A percentile compares a stretch with the other conserved stretches of the same genome.
These are phyloP conservation scores for Nesoenas mayeri DNA, from an alignment of 2,113 vertebrate species.

Conservation along the genomic window DNA sequence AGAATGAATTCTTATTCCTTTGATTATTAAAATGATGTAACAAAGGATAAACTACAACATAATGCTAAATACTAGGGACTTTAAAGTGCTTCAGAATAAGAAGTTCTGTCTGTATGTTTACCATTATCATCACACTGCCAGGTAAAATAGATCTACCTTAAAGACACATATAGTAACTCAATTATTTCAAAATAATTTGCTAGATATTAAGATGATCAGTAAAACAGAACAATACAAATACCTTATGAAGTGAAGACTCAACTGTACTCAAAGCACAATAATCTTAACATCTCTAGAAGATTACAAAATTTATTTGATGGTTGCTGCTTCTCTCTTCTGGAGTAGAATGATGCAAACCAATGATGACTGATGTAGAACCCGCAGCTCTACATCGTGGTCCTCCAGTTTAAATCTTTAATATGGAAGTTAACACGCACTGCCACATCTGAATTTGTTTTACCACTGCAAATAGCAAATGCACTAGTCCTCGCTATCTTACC, in stretches of 20 bases:
- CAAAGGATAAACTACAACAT: neutral
- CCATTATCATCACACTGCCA: neutral
- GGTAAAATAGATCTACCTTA: neutral
- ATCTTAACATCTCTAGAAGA: neutral
- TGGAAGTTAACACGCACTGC: neutral
- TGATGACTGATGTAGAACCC: neutral
- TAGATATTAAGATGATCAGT: neutral
- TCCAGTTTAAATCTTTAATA: neutral
- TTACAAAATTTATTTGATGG: neutral
- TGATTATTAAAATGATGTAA: neutral
- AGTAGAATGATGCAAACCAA: neutral
- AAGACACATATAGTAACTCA: fast-evolving
- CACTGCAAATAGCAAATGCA: fast-evolving
- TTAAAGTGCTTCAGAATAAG: neutral
- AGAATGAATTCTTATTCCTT: neutral
- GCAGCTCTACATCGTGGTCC: neutral
- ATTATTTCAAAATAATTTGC: neutral
- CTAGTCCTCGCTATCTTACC: neutral
- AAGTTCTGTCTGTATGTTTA: neutral
- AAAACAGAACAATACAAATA: neutral
- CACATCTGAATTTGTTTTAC: neutral
- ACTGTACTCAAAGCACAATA: neutral
- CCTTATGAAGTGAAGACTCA: neutral
- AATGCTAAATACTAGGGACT: neutral
- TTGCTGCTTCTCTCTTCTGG: neutral